Base-by-base conservation (phyloP, 2,888 invertebrate genomes). In the Drosophila algonquin region DNA sequence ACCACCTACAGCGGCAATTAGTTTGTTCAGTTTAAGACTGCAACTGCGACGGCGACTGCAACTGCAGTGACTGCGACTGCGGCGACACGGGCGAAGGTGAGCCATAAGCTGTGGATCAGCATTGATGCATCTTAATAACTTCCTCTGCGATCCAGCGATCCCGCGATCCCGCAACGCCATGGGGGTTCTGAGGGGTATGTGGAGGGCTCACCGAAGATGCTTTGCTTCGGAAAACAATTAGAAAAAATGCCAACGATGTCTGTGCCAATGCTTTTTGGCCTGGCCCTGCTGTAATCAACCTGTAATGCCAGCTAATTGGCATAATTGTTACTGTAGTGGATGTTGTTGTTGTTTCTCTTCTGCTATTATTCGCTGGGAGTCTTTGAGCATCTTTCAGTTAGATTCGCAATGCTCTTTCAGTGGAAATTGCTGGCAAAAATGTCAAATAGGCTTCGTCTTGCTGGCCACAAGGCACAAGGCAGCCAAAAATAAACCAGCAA, bases 251-350 rank as follows among this genome's bases (percentile, higher is more conserved):
- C 79, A 79, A 56, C 72, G 70, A 78, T 81, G 70, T 53, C 65
- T 57, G 64, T 51, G 58, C 59, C 32, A 59, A 63, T 55, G 76
- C 51, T 63, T 14, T 7, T 63, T 57, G 54, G 58, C 54, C 46
- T 35, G 71, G 67, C 57, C 72, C 53, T 65, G 57, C 67, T 46
- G 85, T 80, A 84, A 87, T 89, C 87, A 84, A 89, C 85, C 87
- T 84, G 87, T 84, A 89, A 89, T 87, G 82, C 80, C 88, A 89
- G 53, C 88, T 87, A 85, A 87, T 85, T 87, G 85, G 86, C 76
- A 81, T 89, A 87, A 87, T 89, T 79, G 74, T 78, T n/a, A n/a
- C n/a, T 81, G 73, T 59, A 57, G 59, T 54, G 46, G 44, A 14
- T 6, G 18, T 21, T 21, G 21, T 2, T 21, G 40, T 40, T 40